A percentile compares a stretch with the other conserved stretches of the same genome.
Evolutionary conservation across 2,797 vertebrate genomes (phyloP).

Genomic region (Smutsia gigantea): DNA sequence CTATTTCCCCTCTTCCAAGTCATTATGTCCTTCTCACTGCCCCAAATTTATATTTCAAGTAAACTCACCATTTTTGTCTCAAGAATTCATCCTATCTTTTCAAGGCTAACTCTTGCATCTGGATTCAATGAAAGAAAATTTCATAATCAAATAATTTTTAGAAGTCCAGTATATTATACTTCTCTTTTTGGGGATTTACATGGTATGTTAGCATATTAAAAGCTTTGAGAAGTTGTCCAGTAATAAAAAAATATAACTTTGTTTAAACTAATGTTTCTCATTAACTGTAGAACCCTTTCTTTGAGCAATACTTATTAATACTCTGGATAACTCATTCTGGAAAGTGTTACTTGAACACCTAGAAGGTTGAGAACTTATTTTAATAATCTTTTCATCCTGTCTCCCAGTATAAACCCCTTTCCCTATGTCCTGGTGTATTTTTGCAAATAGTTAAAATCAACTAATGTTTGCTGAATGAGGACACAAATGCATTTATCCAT

Average conservation of each 20-base stretch:
- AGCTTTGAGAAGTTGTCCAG: slow-evolving; percentile 38
- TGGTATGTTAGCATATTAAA: slow-evolving; percentile 31
- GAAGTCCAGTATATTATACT: background rate
- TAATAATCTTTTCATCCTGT: background rate
- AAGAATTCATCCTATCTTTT: slow-evolving; percentile 14
- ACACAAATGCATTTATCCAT: background rate
- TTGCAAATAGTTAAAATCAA: background rate
- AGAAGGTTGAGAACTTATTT: slow-evolving; percentile 9
- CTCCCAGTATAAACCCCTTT: background rate
- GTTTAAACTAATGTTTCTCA: slow-evolving; percentile 34
- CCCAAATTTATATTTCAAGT: background rate
- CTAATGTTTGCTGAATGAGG: slow-evolving; percentile 17
- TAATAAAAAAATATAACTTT: slow-evolving; percentile 6
- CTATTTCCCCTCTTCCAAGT: background rate
- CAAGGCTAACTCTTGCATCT: slow-evolving; percentile 32
- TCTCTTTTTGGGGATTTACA: slow-evolving; percentile 19
- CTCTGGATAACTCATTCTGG: slow-evolving; percentile 16
- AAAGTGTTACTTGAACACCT: background rate
- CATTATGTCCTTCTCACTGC: background rate
- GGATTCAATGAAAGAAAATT: slow-evolving; percentile 23
- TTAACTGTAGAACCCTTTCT: slow-evolving; percentile 37
- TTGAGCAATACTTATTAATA: background rate
- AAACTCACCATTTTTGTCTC: background rate
- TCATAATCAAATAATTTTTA: slow-evolving; percentile 15
- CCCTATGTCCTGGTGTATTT: background rate